These are phyloP conservation scores for Gymnarchus niloticus DNA, from an alignment of 2,113 vertebrate genomes.

Conservation along the genomic window DNA sequence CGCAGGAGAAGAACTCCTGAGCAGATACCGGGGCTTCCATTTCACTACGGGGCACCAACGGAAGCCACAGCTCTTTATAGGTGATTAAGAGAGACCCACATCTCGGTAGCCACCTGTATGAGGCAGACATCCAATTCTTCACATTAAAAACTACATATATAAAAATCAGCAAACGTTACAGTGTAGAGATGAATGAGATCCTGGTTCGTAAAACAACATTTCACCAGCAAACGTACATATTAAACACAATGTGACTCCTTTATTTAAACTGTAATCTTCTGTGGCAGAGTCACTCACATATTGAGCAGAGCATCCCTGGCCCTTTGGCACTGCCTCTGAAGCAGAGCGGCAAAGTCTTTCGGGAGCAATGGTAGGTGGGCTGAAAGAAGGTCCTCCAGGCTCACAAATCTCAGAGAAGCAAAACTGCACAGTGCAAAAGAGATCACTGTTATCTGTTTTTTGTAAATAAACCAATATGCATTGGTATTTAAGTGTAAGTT, in stretches of 20 bases:
- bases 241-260: not conserved
- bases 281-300: constrained; percentile 59
- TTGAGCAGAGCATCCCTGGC: constrained; percentile 60
- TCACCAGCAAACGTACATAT: not conserved
- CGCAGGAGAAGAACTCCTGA: constrained; percentile 73
- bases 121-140: constrained; percentile 14
- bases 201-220: not conserved
- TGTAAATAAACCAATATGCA: not conserved
- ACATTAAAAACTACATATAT: not conserved
- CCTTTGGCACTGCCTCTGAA: constrained; percentile 67
- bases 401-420: constrained; percentile 72
- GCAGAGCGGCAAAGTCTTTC: constrained; percentile 55
- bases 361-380: constrained; percentile 67
- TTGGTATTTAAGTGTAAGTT: not conserved
- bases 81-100: constrained; percentile 69
- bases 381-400: constrained; percentile 57
- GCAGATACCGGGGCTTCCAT: constrained; percentile 47
- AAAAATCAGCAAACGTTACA: not conserved
- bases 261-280: not conserved
- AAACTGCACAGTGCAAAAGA: constrained; percentile 56
- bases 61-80: constrained; percentile 61
- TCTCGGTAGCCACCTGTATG: constrained; percentile 76
- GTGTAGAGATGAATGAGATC: not conserved
- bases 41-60: constrained; percentile 59
- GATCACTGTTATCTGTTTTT: constrained; percentile 11